Base-by-base conservation (phyloP, 2,797 vertebrate species). In the Phrynocephalus vlangalii region DNA sequence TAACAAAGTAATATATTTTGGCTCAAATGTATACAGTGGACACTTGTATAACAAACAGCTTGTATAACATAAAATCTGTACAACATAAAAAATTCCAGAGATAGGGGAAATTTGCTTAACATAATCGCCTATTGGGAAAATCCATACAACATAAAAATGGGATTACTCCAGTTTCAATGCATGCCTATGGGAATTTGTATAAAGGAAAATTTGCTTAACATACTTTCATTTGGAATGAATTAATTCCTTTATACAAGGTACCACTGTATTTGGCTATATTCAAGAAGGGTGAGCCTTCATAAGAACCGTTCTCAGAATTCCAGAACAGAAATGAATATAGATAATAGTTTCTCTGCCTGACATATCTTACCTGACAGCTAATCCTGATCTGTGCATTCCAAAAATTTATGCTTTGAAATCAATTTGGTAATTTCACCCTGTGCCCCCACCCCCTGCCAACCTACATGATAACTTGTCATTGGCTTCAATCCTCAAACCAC, bases 321-420 rank as follows among this genome's bases (percentile, higher is more conserved):
- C n/a, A 52, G 70, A 90, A 73, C 15, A 78, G 70, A 66, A 48
- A 89, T 79, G 56, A 52, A 73, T 6, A 63, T 63, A 18, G 60
- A 13, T 63, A 63, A 63, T 20, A 13, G 13, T 63, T 63, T 5
- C 60, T 20, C 18, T 20, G 5, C 18, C 60, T 5, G 60, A 63
- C 16, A 77, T 71, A 88, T 81, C 18, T 33, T 83, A 24, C 15
- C 71, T 83, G 76, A 78, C 24, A 44, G 28, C 33, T n/a, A 80
- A 26, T 18, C 88, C 70, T 79, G 85, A 82, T 84, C 73, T 60
- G 33, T 48, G n/a, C 48, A 86, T 67, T 3, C 73, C 80, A 89
- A 48, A 28, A 87, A 71, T 13, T 44, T 73, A 82, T 76, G 38
- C 56, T 84, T 88, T 71, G 33, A 86, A 50, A 71, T 5, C 38